These are phyloP conservation scores for Hemicentrotus pulcherrimus DNA, from an alignment of 35 echinoderm and acorn worm species.

Conservation along the genomic window DNA sequence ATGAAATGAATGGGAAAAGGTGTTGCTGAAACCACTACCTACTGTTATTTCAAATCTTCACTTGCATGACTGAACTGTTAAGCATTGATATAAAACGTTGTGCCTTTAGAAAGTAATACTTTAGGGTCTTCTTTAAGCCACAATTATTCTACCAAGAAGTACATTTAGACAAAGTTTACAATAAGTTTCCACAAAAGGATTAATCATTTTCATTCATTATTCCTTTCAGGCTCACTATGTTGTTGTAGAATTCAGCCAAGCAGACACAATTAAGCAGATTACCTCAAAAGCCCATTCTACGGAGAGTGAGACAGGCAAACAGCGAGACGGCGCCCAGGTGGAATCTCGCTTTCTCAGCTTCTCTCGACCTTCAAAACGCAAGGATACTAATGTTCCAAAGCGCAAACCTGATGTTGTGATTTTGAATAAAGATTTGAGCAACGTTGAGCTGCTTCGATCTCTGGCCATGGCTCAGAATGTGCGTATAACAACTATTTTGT, in stretches of 20 bases:
- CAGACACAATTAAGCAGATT: slow-evolving; percentile 49
- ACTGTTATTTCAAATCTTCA: background rate
- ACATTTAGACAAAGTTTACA: background rate
- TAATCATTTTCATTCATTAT: background rate
- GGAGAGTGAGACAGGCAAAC: background rate
- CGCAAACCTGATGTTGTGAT: background rate
- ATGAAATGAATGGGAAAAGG: background rate
- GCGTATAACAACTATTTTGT: background rate
- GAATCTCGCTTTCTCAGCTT: slow-evolving; percentile 59
- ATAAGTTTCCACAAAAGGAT: background rate
- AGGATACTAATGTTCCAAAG: background rate
- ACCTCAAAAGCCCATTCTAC: slow-evolving; percentile 17
- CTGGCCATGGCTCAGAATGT: slow-evolving; percentile 23
- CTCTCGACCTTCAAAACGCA: slow-evolving; percentile 29
- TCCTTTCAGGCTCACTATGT: slow-evolving; percentile 65
- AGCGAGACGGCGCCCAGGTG: background rate
- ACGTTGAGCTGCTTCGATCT: background rate
- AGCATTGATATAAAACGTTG: background rate
- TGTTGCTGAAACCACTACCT: background rate
- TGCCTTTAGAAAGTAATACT: background rate
- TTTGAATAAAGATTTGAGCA: slow-evolving; percentile 53
- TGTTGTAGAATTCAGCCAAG: slow-evolving; percentile 64
- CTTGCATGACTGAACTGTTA: background rate
- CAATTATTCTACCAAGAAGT: background rate
- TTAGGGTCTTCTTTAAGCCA: background rate